Conservation (phyloP, 2,113 vertebrate genomes). For the Grammomys surdaster region DNA sequence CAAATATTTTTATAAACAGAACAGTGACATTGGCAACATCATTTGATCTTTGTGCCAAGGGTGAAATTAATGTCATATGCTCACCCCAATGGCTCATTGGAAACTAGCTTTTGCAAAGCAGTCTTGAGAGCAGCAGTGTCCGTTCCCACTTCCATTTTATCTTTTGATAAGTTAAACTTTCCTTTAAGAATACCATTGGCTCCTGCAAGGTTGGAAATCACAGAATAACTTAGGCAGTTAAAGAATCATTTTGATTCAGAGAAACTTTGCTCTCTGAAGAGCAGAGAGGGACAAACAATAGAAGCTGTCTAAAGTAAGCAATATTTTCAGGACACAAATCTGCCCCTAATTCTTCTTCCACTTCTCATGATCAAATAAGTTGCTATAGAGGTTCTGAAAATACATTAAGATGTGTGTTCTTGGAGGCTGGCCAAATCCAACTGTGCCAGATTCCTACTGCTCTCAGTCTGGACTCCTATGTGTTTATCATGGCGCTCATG, state of each 20-base stretch:
- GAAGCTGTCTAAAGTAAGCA: neutral
- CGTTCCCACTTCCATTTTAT: slow-evolving; percentile 71
- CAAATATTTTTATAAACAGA: slow-evolving; percentile 88
- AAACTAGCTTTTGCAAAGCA: slow-evolving; percentile 84
- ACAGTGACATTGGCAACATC: slow-evolving; percentile 87
- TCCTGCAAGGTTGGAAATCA: neutral
- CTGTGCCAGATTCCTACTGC: slow-evolving; percentile 34
- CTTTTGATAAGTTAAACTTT: slow-evolving; percentile 72
- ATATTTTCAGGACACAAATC: slow-evolving; percentile 49
- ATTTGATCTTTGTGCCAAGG: slow-evolving; percentile 88
- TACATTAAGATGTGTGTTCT: neutral
- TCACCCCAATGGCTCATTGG: slow-evolving; percentile 81
- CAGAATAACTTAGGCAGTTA: neutral
- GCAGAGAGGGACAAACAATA: neutral
- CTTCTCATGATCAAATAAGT: slow-evolving; percentile 41
- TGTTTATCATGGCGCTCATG: slow-evolving; percentile 36
- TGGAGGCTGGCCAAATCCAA: slow-evolving; percentile 51
- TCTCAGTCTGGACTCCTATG: slow-evolving; percentile 74
- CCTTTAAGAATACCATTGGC: neutral
- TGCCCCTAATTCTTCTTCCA: neutral
- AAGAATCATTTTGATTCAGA: slow-evolving; percentile 8
- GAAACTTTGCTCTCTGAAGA: slow-evolving; percentile 50
- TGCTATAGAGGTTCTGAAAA: slow-evolving; percentile 70
- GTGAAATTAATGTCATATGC: slow-evolving; percentile 88
- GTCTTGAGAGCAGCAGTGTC: slow-evolving; percentile 75